Evolutionary conservation across 1,140 invertebrate species (phyloP).

Genomic region (Batillaria attramentaria): DNA sequence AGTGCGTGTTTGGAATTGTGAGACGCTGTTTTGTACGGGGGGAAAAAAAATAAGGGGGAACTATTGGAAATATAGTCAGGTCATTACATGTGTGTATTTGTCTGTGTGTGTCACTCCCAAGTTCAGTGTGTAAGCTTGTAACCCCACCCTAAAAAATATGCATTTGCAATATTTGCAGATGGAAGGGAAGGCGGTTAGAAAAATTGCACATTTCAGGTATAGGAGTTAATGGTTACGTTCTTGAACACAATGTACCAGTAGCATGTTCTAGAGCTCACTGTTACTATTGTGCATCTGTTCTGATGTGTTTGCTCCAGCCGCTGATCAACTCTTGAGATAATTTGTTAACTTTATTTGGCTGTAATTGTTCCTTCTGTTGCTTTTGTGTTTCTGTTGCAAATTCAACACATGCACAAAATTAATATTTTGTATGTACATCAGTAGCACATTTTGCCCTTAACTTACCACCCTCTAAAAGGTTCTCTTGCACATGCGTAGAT

Average conservation of each 20-base stretch:
- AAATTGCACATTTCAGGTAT: conserved; percentile 24
- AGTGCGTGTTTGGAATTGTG: too few relatives aligned
- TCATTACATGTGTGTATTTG: too few relatives aligned
- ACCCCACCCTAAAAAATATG: too few relatives aligned
- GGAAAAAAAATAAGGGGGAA: too few relatives aligned
- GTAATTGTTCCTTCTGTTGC: neutral
- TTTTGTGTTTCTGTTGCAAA: neutral
- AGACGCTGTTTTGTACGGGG: too few relatives aligned
- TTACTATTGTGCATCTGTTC: conserved; percentile 21
- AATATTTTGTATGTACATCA: conserved; percentile 11
- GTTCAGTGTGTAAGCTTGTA: too few relatives aligned
- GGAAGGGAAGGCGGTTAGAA: conserved; percentile 13
- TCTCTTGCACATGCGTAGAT: neutral
- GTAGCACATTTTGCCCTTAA: neutral
- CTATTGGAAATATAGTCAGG: too few relatives aligned
- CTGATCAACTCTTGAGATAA: too few relatives aligned
- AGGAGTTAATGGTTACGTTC: conserved; percentile 23
- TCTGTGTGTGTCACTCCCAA: too few relatives aligned
- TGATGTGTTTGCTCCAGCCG: conserved; percentile 24
- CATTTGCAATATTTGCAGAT: too few relatives aligned
- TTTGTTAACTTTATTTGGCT: too few relatives aligned
- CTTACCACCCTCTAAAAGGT: neutral
- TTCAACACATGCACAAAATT: too few relatives aligned
- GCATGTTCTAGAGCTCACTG: conserved; percentile 22
- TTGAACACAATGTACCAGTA: conserved; percentile 18